phyloP scores from a whole-genome alignment of 2,888 invertebrate species.

The Morpho helenor region DNA sequence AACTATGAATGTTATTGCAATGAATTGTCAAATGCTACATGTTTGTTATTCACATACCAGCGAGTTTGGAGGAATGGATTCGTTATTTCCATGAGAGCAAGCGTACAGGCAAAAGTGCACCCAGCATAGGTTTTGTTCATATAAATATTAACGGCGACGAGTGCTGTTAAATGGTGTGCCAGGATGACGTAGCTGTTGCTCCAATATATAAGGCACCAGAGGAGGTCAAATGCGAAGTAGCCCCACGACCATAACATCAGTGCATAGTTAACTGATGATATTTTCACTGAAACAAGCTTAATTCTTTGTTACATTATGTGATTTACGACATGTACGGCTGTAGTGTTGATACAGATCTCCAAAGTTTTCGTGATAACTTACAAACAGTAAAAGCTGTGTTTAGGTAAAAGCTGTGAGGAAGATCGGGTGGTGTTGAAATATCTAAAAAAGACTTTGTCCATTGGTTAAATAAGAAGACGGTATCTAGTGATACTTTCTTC shows the following conservation, averaged over 20 bases:
- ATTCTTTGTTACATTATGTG: no score
- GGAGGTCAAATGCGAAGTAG: constrained; percentile 81
- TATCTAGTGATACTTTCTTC: no score
- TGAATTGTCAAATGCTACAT: no score
- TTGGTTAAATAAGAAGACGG: no score
- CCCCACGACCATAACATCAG: constrained; percentile 80
- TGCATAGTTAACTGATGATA: constrained; percentile 50
- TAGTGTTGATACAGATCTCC: no score
- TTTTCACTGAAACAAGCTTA: constrained; percentile 39
- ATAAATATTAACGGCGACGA: constrained; percentile 70
- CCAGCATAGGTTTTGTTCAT: constrained; percentile 71
- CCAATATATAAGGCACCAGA: constrained; percentile 78
- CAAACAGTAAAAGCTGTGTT: no score
- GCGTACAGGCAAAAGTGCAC: constrained; percentile 72
- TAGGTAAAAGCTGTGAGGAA: no score
- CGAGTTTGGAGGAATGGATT: constrained; percentile 81
- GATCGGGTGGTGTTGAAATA: no score
- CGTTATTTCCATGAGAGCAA: constrained; percentile 80
- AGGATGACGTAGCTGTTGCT: constrained; percentile 74
- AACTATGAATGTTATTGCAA: neutral
- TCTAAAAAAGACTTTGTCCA: no score
- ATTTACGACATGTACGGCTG: no score
- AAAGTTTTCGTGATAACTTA: no score
- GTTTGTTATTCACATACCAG: constrained; percentile 59
- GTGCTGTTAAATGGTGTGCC: constrained; percentile 73